phyloP scores from a whole-genome alignment of 1,140 invertebrate species.

The Charaxes varanes region DNA sequence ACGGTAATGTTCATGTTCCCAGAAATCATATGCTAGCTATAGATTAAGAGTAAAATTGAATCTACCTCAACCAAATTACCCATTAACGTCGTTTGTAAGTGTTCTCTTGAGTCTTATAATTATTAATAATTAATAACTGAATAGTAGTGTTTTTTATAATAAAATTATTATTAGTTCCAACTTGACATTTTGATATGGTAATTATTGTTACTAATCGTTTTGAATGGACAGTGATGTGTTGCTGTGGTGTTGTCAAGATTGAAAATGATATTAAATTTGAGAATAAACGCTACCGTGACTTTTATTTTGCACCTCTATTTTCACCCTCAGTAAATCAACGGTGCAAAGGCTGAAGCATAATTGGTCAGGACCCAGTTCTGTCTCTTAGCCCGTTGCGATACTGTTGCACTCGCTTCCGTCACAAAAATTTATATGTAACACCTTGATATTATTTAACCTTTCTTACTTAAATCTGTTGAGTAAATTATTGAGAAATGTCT shows the following conservation, averaged over 20 bases:
- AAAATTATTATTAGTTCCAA: slow-evolving; percentile 60
- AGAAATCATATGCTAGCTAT: slow-evolving; percentile 43
- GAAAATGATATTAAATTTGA: slow-evolving; percentile 44
- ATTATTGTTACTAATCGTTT: slow-evolving; percentile 66
- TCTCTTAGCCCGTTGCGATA: no score
- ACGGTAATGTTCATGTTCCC: slow-evolving; percentile 29
- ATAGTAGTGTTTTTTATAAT: slow-evolving; percentile 66
- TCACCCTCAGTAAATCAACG: no score
- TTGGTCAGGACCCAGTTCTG: no score
- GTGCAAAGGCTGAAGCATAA: no score
- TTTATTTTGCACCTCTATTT: slow-evolving; percentile 7
- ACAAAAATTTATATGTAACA: no score
- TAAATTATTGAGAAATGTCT: no score
- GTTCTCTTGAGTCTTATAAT: slow-evolving; percentile 66
- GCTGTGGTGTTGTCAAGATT: slow-evolving; percentile 49
- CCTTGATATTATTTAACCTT: no score
- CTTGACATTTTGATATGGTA: slow-evolving; percentile 67
- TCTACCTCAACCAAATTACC: slow-evolving; percentile 71
- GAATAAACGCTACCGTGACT: slow-evolving; percentile 23
- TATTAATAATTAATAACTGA: slow-evolving; percentile 60
- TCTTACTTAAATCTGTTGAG: no score
- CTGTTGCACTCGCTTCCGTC: no score
- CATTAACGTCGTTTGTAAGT: slow-evolving; percentile 66
- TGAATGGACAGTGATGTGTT: slow-evolving; percentile 49
- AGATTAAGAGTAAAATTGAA: slow-evolving; percentile 53